Percentiles rank a stretch among this genome's conserved stretches.
Evolutionary conservation across 2,113 vertebrate species (phyloP).

Genomic region (Peromyscus californicus): DNA sequence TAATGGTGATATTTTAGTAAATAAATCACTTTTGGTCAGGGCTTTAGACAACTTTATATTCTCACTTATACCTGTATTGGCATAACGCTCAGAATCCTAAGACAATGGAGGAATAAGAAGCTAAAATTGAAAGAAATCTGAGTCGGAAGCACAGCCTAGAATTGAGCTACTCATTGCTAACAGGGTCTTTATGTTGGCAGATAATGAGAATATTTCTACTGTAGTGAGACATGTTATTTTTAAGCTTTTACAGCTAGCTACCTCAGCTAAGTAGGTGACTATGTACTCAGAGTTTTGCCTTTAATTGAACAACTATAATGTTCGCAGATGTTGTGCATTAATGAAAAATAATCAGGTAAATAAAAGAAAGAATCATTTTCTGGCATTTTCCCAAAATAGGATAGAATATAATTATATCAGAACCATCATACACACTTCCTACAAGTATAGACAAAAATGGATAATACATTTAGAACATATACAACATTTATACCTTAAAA

Average conservation of each 20-base stretch:
- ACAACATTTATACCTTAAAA: slow-evolving; percentile 20
- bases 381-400: not conserved
- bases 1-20: not conserved
- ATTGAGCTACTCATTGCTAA: not conserved
- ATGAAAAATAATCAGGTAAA: not conserved
- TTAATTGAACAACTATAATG: slow-evolving; percentile 10
- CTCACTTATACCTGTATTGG: not conserved
- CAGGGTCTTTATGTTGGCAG: not conserved
- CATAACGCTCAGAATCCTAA: not conserved
- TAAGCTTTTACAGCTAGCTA: not conserved
- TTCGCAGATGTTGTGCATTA: not conserved
- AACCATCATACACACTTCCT: not conserved
- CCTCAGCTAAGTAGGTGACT: not conserved
- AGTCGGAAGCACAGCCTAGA: not conserved
- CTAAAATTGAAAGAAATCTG: not conserved
- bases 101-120: not conserved
- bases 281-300: not conserved
- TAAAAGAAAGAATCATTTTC: not conserved
- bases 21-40: not conserved
- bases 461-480: not conserved
- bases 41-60: not conserved
- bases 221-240: not conserved
- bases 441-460: not conserved
- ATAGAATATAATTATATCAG: not conserved
- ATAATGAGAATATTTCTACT: not conserved